Conservation (phyloP, 2,797 vertebrate genomes). For the Brotula barbata region DNA sequence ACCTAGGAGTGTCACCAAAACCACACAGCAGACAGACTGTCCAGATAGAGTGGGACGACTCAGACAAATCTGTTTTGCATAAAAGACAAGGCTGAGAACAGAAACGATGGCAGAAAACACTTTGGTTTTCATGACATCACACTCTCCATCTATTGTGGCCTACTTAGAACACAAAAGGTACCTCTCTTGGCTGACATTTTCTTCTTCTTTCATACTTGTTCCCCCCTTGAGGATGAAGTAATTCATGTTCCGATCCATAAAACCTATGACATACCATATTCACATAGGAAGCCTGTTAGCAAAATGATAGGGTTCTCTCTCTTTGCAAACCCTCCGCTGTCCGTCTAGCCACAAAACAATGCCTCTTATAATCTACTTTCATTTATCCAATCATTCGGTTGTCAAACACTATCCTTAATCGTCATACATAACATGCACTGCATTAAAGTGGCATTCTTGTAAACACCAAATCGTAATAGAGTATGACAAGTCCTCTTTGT, state of each 20-base stretch:
- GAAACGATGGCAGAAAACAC: slow-evolving; percentile 21
- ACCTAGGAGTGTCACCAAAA: slow-evolving; percentile 49
- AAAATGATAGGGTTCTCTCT: slow-evolving; percentile 43
- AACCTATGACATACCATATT: slow-evolving; percentile 31
- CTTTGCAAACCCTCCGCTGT: slow-evolving; percentile 32
- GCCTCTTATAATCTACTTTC: slow-evolving; percentile 58
- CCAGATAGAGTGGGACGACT: slow-evolving; percentile 37
- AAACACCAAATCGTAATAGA: slow-evolving; percentile 75
- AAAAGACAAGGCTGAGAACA: slow-evolving; percentile 44
- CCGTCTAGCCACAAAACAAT: slow-evolving; percentile 52
- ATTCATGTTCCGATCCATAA: slow-evolving; percentile 25
- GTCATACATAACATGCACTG: slow-evolving; percentile 63
- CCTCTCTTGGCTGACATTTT: background rate
- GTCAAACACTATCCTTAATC: slow-evolving; percentile 73
- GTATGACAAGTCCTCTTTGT: slow-evolving; percentile 76
- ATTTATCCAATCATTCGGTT: slow-evolving; percentile 61
- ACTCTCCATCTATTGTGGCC: slow-evolving; percentile 19
- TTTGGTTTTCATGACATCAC: slow-evolving; percentile 37
- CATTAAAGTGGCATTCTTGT: slow-evolving; percentile 76
- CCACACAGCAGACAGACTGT: slow-evolving; percentile 44
- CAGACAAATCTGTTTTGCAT: slow-evolving; percentile 62
- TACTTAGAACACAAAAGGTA: slow-evolving; percentile 15
- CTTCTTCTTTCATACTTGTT: background rate
- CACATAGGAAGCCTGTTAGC: slow-evolving; percentile 35
- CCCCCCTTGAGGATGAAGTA: slow-evolving; percentile 15